Percentiles rank a stretch among this genome's conserved stretches.
Evolutionary conservation across 1,140 invertebrate genomes (phyloP).

Genomic region (Drosophila quadrilineata): DNA sequence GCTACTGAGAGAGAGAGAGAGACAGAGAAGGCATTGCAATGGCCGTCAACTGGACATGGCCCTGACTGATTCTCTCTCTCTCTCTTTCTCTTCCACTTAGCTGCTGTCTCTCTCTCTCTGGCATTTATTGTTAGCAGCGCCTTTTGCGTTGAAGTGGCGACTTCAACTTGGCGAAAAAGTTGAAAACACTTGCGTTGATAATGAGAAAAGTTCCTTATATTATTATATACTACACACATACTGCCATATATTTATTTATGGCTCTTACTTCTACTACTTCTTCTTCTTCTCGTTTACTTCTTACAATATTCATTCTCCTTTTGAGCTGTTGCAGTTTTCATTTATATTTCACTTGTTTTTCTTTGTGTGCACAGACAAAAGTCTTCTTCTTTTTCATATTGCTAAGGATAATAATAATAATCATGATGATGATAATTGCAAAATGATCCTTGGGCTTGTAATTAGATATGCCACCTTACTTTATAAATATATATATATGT

Average conservation of each 20-base stretch:
- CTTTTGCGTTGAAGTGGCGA: background rate
- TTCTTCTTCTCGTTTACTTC: constrained; percentile 23
- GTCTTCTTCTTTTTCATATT: constrained; percentile 13
- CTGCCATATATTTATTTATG: too few species aligned
- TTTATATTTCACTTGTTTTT: constrained; percentile 47
- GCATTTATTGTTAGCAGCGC: constrained; percentile 2
- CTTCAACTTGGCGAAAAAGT: constrained; percentile 14
- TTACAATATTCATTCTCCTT: constrained; percentile 37
- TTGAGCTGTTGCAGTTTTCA: too few species aligned
- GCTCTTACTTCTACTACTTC: too few species aligned
- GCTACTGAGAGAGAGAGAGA: constrained; percentile 25
- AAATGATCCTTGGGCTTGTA: constrained; percentile 68
- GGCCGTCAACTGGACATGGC: constrained; percentile 42
- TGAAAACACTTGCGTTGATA: constrained; percentile 67
- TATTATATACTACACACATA: too few species aligned
- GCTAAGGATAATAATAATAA: background rate
- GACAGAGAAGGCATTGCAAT: background rate
- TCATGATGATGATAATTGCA: constrained; percentile 27
- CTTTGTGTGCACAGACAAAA: constrained; percentile 35
- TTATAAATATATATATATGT: constrained; percentile 21
- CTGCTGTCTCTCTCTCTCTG: background rate
- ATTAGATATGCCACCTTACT: constrained; percentile 58
- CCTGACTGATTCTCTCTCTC: constrained; percentile 25
- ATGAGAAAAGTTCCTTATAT: constrained; percentile 61
- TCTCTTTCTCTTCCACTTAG: constrained; percentile 9